Evolutionary conservation across 2,888 invertebrate genomes (phyloP), one percentile per base, ranked within the genome.

Genomic region (Callyntrura sp.): DNA sequence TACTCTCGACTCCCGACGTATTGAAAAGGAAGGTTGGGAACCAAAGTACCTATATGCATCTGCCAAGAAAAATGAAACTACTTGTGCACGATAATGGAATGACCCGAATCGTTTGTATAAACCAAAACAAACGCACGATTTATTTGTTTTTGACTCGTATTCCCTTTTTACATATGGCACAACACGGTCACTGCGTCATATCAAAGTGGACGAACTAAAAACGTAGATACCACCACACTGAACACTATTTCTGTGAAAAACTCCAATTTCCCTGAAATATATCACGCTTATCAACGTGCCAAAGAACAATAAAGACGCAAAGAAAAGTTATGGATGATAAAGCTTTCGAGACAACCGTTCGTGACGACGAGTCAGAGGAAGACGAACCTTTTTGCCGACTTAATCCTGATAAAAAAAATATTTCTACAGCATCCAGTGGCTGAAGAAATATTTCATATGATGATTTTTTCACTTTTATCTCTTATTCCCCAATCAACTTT

Each of bases 321-420:
- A 76, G 45, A 48, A 86, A 28, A 79, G 79, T 57, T 57, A 79
- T 79, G 35, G n/a, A 70, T 70, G 43, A 70, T 76, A 51, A 14
- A n/a, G 70, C 14, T 12, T 11, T 8, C 11, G 12, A 45, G 70
- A 70, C 73, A 45, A 76, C 20, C 48, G 17, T 70, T 23, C 73
- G 73, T 35, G 73, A 17, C 25, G 79, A 28, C 28, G 20, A 79
- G 73, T 73, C 73, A 79, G 17, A 55, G 51, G 51, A 28, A 35
- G 76, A 70, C 57, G 78, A 86, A 55, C 70, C 23, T 62, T 83
- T 45, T 88, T 78, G 88, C 83, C 78, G 76, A 88, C 88, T 88
- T 83, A 88, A 88, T 83, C 88, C 88, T 88, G 88, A 88, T 88
- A 88, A 83, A 57, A n/a, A 79, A 79, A 25, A 8, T 79, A 20